phyloP scores from a whole-genome alignment of 2,888 invertebrate species.

The Notodonta dromedarius region DNA sequence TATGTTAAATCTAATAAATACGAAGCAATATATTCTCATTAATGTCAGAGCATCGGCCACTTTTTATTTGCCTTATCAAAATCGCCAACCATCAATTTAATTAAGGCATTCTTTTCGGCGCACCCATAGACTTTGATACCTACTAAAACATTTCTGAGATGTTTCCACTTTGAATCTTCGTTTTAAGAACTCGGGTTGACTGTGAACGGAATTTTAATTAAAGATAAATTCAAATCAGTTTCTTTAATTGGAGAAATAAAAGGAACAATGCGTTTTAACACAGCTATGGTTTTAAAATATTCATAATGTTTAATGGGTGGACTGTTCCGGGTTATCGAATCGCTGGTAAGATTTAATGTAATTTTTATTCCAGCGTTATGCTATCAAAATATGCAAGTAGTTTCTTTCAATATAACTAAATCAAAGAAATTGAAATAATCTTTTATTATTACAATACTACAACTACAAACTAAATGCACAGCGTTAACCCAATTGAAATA shows the following conservation, averaged over 20 bases:
- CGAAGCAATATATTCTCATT: conserved; percentile 71
- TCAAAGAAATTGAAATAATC: too few relatives aligned
- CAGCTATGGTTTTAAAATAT: conserved; percentile 2
- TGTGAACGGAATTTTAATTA: conserved; percentile 78
- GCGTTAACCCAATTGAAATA: too few relatives aligned
- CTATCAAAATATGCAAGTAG: too few relatives aligned
- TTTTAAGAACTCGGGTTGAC: conserved; percentile 49
- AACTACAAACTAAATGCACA: too few relatives aligned
- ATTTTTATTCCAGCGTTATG: too few relatives aligned
- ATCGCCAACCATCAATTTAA: conserved; percentile 77
- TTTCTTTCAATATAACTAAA: too few relatives aligned
- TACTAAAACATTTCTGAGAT: conserved; percentile 69
- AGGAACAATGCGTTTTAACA: conserved; percentile 14
- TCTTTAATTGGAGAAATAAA: conserved; percentile 28
- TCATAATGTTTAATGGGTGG: too few relatives aligned
- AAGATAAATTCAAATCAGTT: conserved; percentile 41
- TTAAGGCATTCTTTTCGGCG: conserved; percentile 76
- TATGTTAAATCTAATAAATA: conserved; percentile 26
- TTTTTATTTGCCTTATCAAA: conserved; percentile 69
- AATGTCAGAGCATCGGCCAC: conserved; percentile 63
- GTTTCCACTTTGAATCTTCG: conserved; percentile 53
- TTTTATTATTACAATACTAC: too few relatives aligned
- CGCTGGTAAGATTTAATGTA: too few relatives aligned
- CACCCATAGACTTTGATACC: conserved; percentile 65
- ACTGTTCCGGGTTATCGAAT: too few relatives aligned